Evolutionary conservation across 1,140 invertebrate genomes (phyloP), one percentile per base, ranked within the genome.

Genomic region (Drosophila tani): DNA sequence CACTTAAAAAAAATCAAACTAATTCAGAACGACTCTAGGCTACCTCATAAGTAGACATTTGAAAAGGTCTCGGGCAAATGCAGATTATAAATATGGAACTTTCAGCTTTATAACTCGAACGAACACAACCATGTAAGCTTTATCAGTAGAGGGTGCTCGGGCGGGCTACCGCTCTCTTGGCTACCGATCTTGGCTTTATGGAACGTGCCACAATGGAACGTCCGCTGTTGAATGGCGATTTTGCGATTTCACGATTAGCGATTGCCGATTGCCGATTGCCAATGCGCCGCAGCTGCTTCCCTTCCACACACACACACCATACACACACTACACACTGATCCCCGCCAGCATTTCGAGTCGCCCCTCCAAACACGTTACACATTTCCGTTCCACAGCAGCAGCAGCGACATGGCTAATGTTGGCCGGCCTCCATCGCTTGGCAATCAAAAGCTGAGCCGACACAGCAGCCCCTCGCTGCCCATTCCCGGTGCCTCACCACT

Each of bases 351-450:
- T 17, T 19, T 17, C 35, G 67, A 67, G 40, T 51, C 41, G 38
- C 45, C 46, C 41, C 47, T 49, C 19, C 60, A 78, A 86, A 86
- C 82, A 85, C 82, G 82, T 82, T 82, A 67, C 82, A 79, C 83
- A 82, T 82, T 86, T 86, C 76, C 79, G 79, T 75, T 79, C 55
- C 32, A 38, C 59, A 55, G 12, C 27, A 27, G n/a, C n/a, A n/a
- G 27, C 41, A 27, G 11, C 29, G 32, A 71, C 38, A 56, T 70
- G 3, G 56, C 56, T 53, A 63, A 62, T 62, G 21, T 58, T 29
- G 43, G 41, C 47, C 38, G 43, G 41, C 47, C 58, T 35, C 32
- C 66, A 57, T 41, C 49, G 27, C 59, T 60, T 55, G 57, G 32
- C 51, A 79, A 79, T 79, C 76, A 75, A 80, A 75, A 84, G 77